phyloP scores from a whole-genome alignment of 2,797 vertebrate genomes.

The Xerus rutilus region DNA sequence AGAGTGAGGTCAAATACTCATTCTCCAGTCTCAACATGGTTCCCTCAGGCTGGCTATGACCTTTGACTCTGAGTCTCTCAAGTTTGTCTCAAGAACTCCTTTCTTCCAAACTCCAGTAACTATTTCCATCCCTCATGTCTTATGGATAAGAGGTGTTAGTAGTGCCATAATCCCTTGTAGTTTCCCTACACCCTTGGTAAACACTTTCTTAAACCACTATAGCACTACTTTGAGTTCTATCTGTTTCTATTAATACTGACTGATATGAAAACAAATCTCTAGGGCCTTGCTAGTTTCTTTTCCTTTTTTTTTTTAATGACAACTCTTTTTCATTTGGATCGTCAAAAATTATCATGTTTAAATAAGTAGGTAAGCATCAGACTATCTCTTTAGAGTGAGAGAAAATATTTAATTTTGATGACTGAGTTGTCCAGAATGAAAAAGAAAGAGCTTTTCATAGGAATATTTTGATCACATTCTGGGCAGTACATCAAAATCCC shows the following conservation, averaged over 20 bases:
- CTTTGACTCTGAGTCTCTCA: not conserved
- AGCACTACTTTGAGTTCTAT: not conserved
- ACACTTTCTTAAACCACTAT: not conserved
- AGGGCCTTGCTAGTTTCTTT: not conserved
- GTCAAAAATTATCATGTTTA: slow-evolving; percentile 36
- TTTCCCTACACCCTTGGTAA: not conserved
- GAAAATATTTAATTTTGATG: not conserved
- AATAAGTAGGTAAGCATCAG: not conserved
- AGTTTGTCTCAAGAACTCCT: not conserved
- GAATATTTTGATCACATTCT: not conserved
- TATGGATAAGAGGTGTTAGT: not conserved
- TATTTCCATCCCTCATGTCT: not conserved
- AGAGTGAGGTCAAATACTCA: not conserved
- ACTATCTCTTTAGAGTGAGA: not conserved
- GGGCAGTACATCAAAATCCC: not conserved
- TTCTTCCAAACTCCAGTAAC: not conserved
- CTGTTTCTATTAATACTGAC: not conserved
- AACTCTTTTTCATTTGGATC: not conserved
- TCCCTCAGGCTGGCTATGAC: not conserved
- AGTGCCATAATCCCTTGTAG: not conserved
- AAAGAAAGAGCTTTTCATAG: not conserved
- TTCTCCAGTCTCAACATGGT: not conserved
- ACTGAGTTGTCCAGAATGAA: not conserved
- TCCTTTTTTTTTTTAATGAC: not conserved
- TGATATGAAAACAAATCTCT: not conserved